Evolutionary conservation across 2,888 invertebrate species (phyloP).

Genomic region (Amblyjoppa fuscipennis): DNA sequence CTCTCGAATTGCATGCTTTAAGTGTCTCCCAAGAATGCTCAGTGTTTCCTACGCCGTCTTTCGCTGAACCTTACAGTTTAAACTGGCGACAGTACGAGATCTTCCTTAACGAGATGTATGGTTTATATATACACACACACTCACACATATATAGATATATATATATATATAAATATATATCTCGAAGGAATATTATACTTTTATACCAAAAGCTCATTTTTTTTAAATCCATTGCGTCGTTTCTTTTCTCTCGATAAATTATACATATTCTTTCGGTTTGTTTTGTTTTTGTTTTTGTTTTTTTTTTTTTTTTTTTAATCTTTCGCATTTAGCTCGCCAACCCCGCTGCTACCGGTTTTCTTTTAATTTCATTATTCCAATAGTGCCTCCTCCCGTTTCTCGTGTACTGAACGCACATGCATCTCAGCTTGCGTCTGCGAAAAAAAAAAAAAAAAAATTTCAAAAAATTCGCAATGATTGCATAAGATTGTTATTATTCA

Average conservation of each 20-base stretch:
- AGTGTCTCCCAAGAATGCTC: conserved; percentile 85
- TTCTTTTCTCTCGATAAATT: conserved; percentile 59
- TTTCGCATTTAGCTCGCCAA: conserved; percentile 20
- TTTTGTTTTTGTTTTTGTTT: background rate
- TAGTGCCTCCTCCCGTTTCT: conserved; percentile 61
- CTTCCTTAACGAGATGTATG: conserved; percentile 73
- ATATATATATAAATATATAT: conserved; percentile 2
- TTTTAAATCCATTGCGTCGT: conserved; percentile 56
- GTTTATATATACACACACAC: conserved; percentile 35
- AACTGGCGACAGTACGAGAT: conserved; percentile 71
- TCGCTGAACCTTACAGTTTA: conserved; percentile 73
- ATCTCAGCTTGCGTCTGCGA: conserved; percentile 61
- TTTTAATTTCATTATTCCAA: conserved; percentile 67
- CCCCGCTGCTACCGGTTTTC: conserved; percentile 1
- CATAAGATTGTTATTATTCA: conserved; percentile 58
- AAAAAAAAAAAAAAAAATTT: conserved; percentile 25
- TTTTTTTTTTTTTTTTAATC: background rate
- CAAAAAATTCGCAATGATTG: background rate
- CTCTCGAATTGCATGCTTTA: conserved; percentile 84
- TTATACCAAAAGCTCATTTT: conserved; percentile 42
- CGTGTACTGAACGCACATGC: conserved; percentile 62
- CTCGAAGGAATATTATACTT: conserved; percentile 24
- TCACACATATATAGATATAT: conserved; percentile 11
- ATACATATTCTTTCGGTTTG: background rate
- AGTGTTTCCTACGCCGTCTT: conserved; percentile 83